A percentile compares a stretch with the other conserved stretches of the same genome.
Evolutionary conservation across 1,140 invertebrate species (phyloP).

Genomic region (Brachionus plicatilis): DNA sequence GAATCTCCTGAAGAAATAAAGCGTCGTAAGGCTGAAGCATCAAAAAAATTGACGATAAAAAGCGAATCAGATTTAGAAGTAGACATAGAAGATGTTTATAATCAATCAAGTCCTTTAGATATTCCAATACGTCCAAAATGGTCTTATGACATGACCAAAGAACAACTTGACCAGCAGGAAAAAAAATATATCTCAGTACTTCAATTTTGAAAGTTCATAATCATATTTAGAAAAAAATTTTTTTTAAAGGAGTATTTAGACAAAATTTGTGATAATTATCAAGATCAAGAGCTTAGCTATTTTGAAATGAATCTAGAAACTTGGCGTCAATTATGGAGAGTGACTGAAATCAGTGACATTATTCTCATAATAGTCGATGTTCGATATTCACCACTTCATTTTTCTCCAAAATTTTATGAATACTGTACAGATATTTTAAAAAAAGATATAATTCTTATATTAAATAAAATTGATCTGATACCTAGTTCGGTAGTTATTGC

Average conservation of each 20-base stretch:
- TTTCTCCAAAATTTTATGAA: conserved; percentile 79
- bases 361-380: conserved; percentile 77
- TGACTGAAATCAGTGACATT: conserved; percentile 82
- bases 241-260: conserved; percentile 61
- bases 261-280: conserved; percentile 58
- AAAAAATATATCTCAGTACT: conserved; percentile 55
- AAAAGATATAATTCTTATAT: conserved; percentile 76
- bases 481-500: conserved; percentile 73
- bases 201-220: not conserved
- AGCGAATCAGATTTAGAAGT: conserved; percentile 62
- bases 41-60: conserved; percentile 45
- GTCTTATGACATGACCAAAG: conserved; percentile 67
- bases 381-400: conserved; percentile 69
- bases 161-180: conserved; percentile 64
- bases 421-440: conserved; percentile 68
- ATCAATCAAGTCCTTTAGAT: conserved; percentile 61
- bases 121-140: conserved; percentile 77
- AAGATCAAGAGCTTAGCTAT: conserved; percentile 61
- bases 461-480: conserved; percentile 87
- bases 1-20: conserved; percentile 54
- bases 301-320: conserved; percentile 87
- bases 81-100: conserved; percentile 66
- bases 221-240: not conserved
- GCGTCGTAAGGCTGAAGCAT: conserved; percentile 48
- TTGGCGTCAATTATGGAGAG: conserved; percentile 85